Percentiles rank a stretch among this genome's conserved stretches.
phyloP scores from a whole-genome alignment of 2,888 invertebrate genomes.

The Amorpha juglandis region DNA sequence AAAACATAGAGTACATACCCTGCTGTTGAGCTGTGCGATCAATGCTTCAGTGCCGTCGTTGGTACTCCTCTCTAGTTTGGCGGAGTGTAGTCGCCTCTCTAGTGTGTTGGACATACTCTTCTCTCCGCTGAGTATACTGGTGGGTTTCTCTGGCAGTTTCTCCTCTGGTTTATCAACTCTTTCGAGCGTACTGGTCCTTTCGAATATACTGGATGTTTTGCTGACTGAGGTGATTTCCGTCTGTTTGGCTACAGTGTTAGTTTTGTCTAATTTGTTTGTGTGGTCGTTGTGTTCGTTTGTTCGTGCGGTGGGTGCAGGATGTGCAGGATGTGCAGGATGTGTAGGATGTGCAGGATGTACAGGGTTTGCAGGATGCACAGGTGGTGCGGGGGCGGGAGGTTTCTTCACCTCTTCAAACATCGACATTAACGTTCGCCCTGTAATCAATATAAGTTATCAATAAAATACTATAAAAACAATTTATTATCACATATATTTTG shows the following conservation, averaged over 20 bases:
- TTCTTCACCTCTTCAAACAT: slow-evolving; percentile 78
- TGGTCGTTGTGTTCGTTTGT: too few relatives aligned
- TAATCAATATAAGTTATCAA: not conserved
- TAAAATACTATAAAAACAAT: not conserved
- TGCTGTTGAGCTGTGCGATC: slow-evolving; percentile 77
- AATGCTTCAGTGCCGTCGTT: slow-evolving; percentile 62
- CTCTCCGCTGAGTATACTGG: slow-evolving; percentile 40
- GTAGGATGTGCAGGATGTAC: slow-evolving; percentile 45
- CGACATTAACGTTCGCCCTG: slow-evolving; percentile 71
- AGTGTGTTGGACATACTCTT: slow-evolving; percentile 52
- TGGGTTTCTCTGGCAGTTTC: slow-evolving; percentile 40
- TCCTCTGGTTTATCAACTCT: slow-evolving; percentile 54
- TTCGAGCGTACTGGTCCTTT: slow-evolving; percentile 54
- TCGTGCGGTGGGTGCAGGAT: slow-evolving; percentile 50
- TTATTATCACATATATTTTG: not conserved
- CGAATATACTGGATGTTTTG: slow-evolving; percentile 34
- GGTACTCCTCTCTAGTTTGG: slow-evolving; percentile 49
- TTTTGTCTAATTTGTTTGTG: slow-evolving; percentile 50
- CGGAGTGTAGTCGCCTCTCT: slow-evolving; percentile 59
- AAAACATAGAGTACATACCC: slow-evolving; percentile 70
- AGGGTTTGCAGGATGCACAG: slow-evolving; percentile 55
- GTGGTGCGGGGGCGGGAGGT: slow-evolving; percentile 59
- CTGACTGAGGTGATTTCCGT: slow-evolving; percentile 43
- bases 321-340: slow-evolving; percentile 37
- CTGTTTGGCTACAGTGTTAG: slow-evolving; percentile 46